These are phyloP conservation scores for Macaca mulatta DNA, from an alignment of 2,113 vertebrate species.

Conservation along the genomic window DNA sequence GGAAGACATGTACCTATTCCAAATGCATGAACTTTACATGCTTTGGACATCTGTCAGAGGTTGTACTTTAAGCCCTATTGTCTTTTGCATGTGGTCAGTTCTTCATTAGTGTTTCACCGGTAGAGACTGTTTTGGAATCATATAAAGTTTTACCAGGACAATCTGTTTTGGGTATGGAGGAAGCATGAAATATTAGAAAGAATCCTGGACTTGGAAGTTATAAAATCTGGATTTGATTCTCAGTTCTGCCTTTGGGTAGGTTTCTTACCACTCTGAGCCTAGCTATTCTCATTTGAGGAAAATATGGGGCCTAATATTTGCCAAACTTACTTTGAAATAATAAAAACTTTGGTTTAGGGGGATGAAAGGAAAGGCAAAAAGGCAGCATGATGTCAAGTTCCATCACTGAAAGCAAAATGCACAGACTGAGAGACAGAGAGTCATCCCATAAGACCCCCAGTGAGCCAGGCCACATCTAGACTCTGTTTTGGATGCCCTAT, in stretches of 20 bases:
- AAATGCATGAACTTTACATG: background rate
- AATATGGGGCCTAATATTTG: background rate
- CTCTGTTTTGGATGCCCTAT: background rate
- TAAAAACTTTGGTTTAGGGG: background rate
- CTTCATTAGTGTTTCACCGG: background rate
- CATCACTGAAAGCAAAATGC: no score
- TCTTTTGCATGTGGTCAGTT: background rate
- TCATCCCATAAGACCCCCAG: background rate
- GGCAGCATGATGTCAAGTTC: background rate
- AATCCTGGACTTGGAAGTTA: background rate
- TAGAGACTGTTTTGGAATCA: background rate
- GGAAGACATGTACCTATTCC: background rate
- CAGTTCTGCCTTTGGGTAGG: background rate
- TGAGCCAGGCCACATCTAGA: background rate
- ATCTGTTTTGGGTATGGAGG: background rate
- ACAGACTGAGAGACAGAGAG: background rate
- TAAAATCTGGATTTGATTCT: background rate
- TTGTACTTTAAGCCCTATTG: background rate
- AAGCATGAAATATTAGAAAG: background rate
- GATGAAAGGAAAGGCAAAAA: background rate
- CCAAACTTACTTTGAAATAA: background rate
- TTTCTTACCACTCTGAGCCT: background rate
- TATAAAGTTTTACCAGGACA: background rate
- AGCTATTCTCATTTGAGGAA: background rate
- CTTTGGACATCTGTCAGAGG: background rate